Base-by-base conservation (phyloP, 2,113 vertebrate genomes). In the Nothocercus julius region DNA sequence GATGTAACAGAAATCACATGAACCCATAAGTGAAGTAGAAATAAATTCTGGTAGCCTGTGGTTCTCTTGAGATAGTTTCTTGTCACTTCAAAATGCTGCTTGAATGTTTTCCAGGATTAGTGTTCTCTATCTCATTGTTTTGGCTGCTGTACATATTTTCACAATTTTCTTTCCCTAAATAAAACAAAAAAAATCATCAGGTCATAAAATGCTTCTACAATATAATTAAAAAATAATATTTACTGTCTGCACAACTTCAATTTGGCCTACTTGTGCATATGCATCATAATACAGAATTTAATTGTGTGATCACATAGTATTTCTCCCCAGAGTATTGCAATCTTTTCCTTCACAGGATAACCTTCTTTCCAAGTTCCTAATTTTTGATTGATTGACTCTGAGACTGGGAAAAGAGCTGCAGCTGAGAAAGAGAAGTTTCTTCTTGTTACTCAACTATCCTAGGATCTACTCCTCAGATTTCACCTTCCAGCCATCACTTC, bases 151-250 rank as follows among this genome's bases (percentile, higher is more conserved):
- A 62, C 27, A 21, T 91, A 93, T 95, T 94, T 96, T 66, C 40
- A 89, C 40, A 83, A 59, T 87, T 89, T 73, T 75, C 24, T 79
- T 92, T 16, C 30, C 44, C 14, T 51, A 94, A 93, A 93, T 91
- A 90, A 95, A 95, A 91, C 51, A 68, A 84, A 79, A 87, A 89
- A 87, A 92, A 92, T 97, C 90, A 95, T 69, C 86, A 89, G n/a
- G 34, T 92, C 91, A 87, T 94, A 93, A 97, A 96, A 96, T 78
- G 22, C 81, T 92, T 93, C 73, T 89, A 92, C 70, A 78, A 73
- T 91, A 90, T 93, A 62, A 90, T 96, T 84, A 6, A 92, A 92
- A 93, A 92, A 94, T 84, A 96, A 85, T 94, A 96, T 96, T 94
- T 96, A 91, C 78, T 93, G 72, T 93, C 94, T 94, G 79, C 63